Conservation (phyloP, 64 coral and sea anemone genomes). For the Hydrozoanthus tunicans region DNA sequence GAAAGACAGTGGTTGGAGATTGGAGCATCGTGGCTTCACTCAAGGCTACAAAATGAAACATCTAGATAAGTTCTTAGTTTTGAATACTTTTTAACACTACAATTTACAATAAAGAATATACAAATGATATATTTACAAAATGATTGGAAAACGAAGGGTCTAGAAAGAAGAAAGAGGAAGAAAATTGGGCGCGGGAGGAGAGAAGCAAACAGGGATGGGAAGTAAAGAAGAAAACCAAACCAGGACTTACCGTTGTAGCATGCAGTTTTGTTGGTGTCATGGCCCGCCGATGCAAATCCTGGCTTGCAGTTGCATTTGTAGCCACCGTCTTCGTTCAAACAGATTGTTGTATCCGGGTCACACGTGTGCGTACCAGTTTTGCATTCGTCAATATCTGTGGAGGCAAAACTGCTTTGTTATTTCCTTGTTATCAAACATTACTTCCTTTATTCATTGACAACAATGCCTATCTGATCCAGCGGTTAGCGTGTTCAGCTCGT, state of each 20-base stretch:
- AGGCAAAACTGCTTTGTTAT: not conserved
- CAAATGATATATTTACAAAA: not conserved
- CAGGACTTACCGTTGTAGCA: constrained; percentile 1
- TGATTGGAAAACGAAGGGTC: not conserved
- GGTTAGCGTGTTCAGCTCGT: too few species aligned
- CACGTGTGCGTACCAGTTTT: not conserved
- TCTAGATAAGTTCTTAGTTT: too few species aligned
- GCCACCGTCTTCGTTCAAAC: constrained; percentile 8
- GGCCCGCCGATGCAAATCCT: not conserved
- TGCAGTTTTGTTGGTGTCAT: not conserved
- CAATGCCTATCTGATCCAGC: too few species aligned
- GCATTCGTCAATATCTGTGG: constrained; percentile 28
- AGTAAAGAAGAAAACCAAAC: not conserved
- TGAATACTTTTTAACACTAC: too few species aligned
- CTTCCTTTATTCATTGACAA: too few species aligned
- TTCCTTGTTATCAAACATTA: too few species aligned
- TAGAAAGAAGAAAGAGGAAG: not conserved
- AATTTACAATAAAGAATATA: too few species aligned
- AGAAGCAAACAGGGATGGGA: not conserved
- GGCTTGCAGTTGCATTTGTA: constrained; percentile 34
- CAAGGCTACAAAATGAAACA: not conserved
- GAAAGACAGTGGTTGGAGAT: not conserved
- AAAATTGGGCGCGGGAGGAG: not conserved
- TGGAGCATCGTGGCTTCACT: not conserved
- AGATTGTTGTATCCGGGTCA: constrained; percentile 1